Base-by-base conservation (phyloP, 2,797 vertebrate genomes). In the Gymnodraco acuticeps region DNA sequence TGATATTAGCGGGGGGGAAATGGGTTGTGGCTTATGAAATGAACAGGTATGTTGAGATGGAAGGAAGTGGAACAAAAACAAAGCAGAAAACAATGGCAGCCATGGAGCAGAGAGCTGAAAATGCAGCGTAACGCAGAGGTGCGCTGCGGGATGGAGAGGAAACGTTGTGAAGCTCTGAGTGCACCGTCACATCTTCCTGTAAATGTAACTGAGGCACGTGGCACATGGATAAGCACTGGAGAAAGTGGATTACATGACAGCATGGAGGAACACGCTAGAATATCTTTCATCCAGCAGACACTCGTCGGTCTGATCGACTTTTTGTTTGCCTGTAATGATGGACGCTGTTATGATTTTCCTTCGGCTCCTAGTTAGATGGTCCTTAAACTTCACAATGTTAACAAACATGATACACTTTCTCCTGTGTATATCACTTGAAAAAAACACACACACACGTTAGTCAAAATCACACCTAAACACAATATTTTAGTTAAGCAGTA, bases 101-200 rank as follows among this genome's bases (percentile, higher is more conserved):
- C 9, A 79, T 51, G 71, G 46, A 69, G 64, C 63, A 63, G 45
- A 75, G 53, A 64, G 66, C 71, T 72, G 48, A 53, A 42, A 68
- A 16, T 77, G 80, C 60, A 75, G 68, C 67, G 65, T 58, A 45
- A 78, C 84, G 85, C 77, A 80, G 11, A 83, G 89, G 74, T 82
- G 85, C 65, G 71, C 70, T 64, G 83, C 64, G 56, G 75, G 72
- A 87, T 84, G 88, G 75, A 85, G 52, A 73, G 74, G 45, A 88
- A 92, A 91, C 86, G 89, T 81, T 72, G 70, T 83, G 81, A 88
- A 11, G 54, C 75, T 79, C 65, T 55, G 80, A 83, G 78, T 83
- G 85, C 85, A 83, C 64, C 42, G 56, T 73, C 70, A 78, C 68
- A 67, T 67, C 66, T 52, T 74, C 43, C 62, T 33, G 41, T n/a